Evolutionary conservation across 2,797 vertebrate species (phyloP), one percentile per base, ranked within the genome.

Genomic region (Salmo trutta): DNA sequence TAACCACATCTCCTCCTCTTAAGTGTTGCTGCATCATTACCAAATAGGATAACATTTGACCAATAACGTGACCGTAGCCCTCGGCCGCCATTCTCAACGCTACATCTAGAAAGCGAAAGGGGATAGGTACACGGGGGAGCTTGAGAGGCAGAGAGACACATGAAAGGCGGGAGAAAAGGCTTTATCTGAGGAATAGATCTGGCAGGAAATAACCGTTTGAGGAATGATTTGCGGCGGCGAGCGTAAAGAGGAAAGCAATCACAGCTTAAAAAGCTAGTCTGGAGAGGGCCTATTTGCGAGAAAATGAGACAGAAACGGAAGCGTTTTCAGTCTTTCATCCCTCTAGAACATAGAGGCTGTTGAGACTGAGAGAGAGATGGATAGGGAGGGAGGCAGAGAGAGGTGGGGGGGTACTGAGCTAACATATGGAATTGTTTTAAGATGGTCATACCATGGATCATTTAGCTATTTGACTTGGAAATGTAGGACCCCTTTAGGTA

Each of bases 211-310:
- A 82, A 87, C 41, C 77, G 81, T 88, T 88, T 87, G 88, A 91
- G 88, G 41, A 90, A 91, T 91, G 79, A 91, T 91, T 91, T 90
- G 87, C 52, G n/a, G 84, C 8, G 47, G 84, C 47, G 54, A 88
- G 88, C 80, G 75, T 79, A 81, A 86, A 81, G 85, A 88, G 87
- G 89, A 92, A 93, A 91, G 91, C 91, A 92, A 93, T 94, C 91
- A 91, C 83, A 82, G 81, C 78, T 87, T 93, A 89, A 91, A 92
- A 90, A 88, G 85, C 84, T 75, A 16, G 85, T 83, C 87, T 90
- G 88, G 85, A 92, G 90, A 91, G 87, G 86, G 88, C 87, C 90
- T 93, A 91, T 93, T 94, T 93, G 91, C 90, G 80, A 70, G 81
- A 90, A 86, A 92, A 91, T 87, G 90, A 93, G 90, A 89, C 84